Conservation (phyloP, 1,140 invertebrate species). For the Apolygus lucorum region DNA sequence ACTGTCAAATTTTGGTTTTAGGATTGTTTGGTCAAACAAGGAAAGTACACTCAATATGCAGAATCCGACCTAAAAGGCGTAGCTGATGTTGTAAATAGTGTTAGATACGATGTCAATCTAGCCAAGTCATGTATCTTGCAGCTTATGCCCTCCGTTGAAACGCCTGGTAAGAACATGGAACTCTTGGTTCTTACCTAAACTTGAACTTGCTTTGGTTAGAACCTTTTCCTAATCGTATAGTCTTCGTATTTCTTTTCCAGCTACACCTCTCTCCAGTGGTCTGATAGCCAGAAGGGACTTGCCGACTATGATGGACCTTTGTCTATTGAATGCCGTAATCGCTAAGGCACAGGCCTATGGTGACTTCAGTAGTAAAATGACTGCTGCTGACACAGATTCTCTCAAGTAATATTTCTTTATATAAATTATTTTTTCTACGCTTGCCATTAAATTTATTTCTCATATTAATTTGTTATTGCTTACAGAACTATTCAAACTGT, state of each 20-base stretch:
- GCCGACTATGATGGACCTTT: constrained; percentile 55
- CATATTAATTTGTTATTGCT: not conserved
- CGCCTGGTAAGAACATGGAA: constrained; percentile 30
- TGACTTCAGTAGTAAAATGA: constrained; percentile 42
- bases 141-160: constrained; percentile 47
- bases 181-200: constrained; percentile 20
- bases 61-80: constrained; percentile 66
- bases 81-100: constrained; percentile 50
- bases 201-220: constrained; percentile 29
- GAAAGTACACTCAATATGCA: constrained; percentile 72
- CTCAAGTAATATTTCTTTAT: constrained; percentile 24
- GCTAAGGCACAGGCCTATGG: constrained; percentile 60
- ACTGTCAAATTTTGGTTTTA: constrained; percentile 40
- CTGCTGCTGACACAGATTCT: constrained; percentile 35
- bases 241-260: not conserved
- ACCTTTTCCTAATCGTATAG: too few relatives aligned
- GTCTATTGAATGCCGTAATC: constrained; percentile 56
- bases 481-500: constrained; percentile 25
- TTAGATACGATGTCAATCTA: constrained; percentile 60
- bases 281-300: constrained; percentile 45
- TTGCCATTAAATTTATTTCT: constrained; percentile 14
- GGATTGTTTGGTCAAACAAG: constrained; percentile 82
- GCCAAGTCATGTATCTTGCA: constrained; percentile 59
- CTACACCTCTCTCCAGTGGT: not conserved
- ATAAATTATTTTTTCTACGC: not conserved